These are phyloP conservation scores for Caenorhabditis remanei DNA, from an alignment of 1,140 invertebrate species.

Conservation along the genomic window DNA sequence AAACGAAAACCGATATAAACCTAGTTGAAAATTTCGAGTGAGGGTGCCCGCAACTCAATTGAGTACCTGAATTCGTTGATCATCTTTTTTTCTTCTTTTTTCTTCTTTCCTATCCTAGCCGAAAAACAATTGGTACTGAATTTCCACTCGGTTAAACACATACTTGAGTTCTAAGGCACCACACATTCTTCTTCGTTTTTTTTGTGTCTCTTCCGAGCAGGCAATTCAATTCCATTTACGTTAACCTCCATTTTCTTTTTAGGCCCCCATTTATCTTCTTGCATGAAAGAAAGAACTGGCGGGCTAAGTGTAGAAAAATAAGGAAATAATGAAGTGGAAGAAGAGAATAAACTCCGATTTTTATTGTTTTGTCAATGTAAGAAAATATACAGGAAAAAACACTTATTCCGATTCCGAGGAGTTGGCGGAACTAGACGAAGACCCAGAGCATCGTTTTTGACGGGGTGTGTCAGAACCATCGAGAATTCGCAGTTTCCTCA, in stretches of 20 bases:
- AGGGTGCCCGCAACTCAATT: no score
- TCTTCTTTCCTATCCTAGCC: neutral
- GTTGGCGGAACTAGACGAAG: neutral
- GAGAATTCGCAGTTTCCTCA: slow-evolving; percentile 12
- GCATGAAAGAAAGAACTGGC: neutral
- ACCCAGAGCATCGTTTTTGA: neutral
- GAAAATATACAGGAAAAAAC: neutral
- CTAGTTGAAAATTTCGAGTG: no score
- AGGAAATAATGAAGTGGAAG: no score
- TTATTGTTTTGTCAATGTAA: no score
- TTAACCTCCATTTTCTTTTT: slow-evolving; percentile 26
- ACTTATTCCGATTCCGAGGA: slow-evolving; percentile 16
- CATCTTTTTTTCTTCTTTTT: neutral
- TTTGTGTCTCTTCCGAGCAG: no score
- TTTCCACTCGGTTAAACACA: slow-evolving; percentile 51
- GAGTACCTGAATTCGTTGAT: slow-evolving; percentile 43
- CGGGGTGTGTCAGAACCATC: neutral
- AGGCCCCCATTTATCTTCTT: no score
- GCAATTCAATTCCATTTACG: slow-evolving; percentile 36
- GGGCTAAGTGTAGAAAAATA: no score
- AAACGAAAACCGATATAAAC: neutral
- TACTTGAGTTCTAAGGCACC: slow-evolving; percentile 6
- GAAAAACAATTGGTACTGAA: slow-evolving; percentile 37
- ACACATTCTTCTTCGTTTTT: slow-evolving; percentile 11
- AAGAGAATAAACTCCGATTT: no score